A percentile compares a stretch with the other conserved stretches of the same genome.
Conservation (phyloP, 2,888 invertebrate species). For the Heliconius sara region DNA sequence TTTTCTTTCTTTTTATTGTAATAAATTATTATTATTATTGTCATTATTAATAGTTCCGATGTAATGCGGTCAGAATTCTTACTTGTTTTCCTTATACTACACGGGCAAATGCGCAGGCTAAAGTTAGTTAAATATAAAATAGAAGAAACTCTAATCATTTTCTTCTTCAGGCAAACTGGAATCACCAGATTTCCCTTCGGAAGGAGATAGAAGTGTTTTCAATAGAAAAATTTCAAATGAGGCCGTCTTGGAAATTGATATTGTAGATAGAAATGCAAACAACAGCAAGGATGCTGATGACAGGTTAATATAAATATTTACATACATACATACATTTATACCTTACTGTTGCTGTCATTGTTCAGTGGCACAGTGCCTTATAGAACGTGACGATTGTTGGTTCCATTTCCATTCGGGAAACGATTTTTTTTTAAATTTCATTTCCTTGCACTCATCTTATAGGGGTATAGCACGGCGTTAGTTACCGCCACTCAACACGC, state of each 20-base stretch:
- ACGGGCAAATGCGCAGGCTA: no score
- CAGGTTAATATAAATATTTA: slow-evolving; percentile 51
- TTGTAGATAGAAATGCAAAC: slow-evolving; percentile 42
- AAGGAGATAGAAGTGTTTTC: slow-evolving; percentile 63
- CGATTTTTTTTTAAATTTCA: neutral
- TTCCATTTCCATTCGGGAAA: no score
- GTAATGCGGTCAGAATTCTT: no score
- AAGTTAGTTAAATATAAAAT: no score
- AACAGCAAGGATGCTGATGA: slow-evolving; percentile 53
- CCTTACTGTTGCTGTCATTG: no score
- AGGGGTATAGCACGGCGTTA: neutral
- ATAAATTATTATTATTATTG: no score
- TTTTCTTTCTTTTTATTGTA: no score
- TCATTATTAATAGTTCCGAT: no score
- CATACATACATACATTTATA: no score
- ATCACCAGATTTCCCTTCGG: slow-evolving; percentile 50
- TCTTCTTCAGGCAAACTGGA: slow-evolving; percentile 58
- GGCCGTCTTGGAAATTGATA: slow-evolving; percentile 47
- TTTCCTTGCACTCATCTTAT: neutral
- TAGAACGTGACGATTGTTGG: no score
- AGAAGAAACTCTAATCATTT: neutral
- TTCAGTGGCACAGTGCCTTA: no score
- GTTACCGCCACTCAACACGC: neutral
- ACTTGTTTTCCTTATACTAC: neutral
- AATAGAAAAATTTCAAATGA: slow-evolving; percentile 53